Base-by-base conservation (phyloP, 2,113 vertebrate species). In the Lasiurus cinereus region DNA sequence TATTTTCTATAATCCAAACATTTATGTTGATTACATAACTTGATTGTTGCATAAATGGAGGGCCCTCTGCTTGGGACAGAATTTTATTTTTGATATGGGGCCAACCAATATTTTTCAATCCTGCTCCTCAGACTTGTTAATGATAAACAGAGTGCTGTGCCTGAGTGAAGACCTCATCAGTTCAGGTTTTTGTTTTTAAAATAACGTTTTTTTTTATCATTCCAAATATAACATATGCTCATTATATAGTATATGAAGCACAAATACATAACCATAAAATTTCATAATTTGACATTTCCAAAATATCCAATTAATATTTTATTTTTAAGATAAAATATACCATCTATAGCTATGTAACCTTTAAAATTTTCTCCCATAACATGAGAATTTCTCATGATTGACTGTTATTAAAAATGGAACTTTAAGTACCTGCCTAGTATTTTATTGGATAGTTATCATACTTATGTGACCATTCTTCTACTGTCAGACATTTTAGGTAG, bases 61-160 rank as follows among this genome's bases (percentile, higher is more conserved):
- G 22, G 52, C 56, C 31, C 21, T 79, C n/a, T 93, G 29, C n/a
- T 73, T 83, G 78, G 70, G 52, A 24, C 22, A 69, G n/a, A 33
- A 86, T 90, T 92, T 62, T 62, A 62, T 62, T 62, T 62, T 62
- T 62, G 4, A 83, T 52, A 89, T 54, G 31, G 69, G 8, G 19
- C 88, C 72, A 80, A 59, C 13, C 59, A 70, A 67, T 72, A 19
- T 73, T 91, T 90, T 80, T 84, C 39, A 91, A n/a, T n/a, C n/a
- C n/a, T n/a, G n/a, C n/a, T n/a, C n/a, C n/a, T n/a, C n/a, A n/a
- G n/a, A n/a, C n/a, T n/a, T n/a, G n/a, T n/a, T n/a, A n/a, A n/a
- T n/a, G 29, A 93, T 70, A 72, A 43, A 73, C 6, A 78, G 39
- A 8, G 12, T 24, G 6, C 3, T 19, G 22, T 70, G 36, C 22